A percentile compares a stretch with the other conserved stretches of the same genome.
phyloP scores from a whole-genome alignment of 2,797 vertebrate species.

The Spinibarbus caldwelli region DNA sequence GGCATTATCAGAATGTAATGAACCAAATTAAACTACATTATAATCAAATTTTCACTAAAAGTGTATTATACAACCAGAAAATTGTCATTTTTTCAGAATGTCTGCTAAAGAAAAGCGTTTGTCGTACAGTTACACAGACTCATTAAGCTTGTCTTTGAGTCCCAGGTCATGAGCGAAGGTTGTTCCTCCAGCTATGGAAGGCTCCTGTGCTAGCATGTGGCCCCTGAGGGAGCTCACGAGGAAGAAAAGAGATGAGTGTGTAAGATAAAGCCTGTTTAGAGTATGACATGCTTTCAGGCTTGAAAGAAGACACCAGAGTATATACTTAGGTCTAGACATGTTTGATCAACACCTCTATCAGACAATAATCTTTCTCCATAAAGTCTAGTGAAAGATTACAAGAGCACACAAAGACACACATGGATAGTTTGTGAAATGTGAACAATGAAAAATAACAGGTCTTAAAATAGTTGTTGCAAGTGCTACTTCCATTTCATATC shows the following conservation, averaged over 20 bases:
- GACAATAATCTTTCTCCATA: conserved; percentile 50
- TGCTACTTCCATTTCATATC: neutral
- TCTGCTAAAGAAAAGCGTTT: neutral
- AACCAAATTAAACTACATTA: neutral
- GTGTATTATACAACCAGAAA: neutral
- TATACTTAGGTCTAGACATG: conserved; percentile 72
- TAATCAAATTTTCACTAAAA: neutral
- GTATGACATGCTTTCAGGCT: conserved; percentile 72
- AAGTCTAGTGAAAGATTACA: conserved; percentile 40
- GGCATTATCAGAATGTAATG: conserved; percentile 1
- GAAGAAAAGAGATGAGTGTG: conserved; percentile 76
- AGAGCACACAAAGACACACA: conserved; percentile 34
- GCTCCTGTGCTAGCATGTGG: conserved; percentile 77
- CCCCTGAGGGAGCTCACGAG: conserved; percentile 71
- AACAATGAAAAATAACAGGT: neutral
- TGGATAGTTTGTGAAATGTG: neutral
- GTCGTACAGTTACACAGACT: neutral
- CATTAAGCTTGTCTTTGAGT: conserved; percentile 22
- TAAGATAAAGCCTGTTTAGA: conserved; percentile 77
- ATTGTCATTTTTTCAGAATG: neutral
- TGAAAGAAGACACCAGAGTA: conserved; percentile 74
- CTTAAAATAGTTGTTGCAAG: neutral
- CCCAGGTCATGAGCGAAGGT: conserved; percentile 6
- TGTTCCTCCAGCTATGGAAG: conserved; percentile 34
- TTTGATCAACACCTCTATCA: conserved; percentile 70